A percentile compares a stretch with the other conserved stretches of the same genome.
Conservation (phyloP, 1,140 invertebrate genomes). For the Drosophila tsacasi region DNA sequence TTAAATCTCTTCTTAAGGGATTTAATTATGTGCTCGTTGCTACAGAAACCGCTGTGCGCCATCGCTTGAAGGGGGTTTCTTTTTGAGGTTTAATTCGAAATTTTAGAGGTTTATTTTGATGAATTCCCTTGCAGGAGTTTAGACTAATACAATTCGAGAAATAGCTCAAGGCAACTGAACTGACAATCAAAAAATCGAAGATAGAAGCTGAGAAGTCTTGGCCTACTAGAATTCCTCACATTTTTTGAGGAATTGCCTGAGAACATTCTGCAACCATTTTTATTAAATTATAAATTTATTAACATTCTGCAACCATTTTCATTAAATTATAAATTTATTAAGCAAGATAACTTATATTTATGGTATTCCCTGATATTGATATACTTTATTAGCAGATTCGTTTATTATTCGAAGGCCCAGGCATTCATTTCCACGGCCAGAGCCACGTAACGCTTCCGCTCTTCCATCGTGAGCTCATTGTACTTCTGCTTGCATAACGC, state of each 20-base stretch:
- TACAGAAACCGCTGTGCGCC: slow-evolving; percentile 43
- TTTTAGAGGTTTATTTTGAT: neutral
- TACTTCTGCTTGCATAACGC: neutral
- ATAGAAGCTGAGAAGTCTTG: neutral
- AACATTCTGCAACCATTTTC: neutral
- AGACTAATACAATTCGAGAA: neutral
- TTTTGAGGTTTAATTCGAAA: neutral
- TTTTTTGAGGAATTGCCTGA: neutral
- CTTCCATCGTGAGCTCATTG: neutral
- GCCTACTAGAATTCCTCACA: slow-evolving; percentile 7
- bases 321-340: neutral
- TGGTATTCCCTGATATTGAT: neutral
- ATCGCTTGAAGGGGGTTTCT: neutral
- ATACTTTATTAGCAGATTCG: neutral
- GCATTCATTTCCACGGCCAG: slow-evolving; percentile 3
- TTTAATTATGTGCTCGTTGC: slow-evolving; percentile 44
- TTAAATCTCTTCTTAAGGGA: slow-evolving; percentile 25
- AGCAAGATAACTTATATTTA: neutral
- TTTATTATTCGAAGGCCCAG: neutral
- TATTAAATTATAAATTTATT: neutral
- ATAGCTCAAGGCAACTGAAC: neutral
- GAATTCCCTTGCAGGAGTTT: neutral
- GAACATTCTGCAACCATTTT: neutral
- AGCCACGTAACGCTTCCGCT: slow-evolving; percentile 25
- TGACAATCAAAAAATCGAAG: neutral